Conservation (phyloP, 2,113 vertebrate genomes). For the Micromys minutus region DNA sequence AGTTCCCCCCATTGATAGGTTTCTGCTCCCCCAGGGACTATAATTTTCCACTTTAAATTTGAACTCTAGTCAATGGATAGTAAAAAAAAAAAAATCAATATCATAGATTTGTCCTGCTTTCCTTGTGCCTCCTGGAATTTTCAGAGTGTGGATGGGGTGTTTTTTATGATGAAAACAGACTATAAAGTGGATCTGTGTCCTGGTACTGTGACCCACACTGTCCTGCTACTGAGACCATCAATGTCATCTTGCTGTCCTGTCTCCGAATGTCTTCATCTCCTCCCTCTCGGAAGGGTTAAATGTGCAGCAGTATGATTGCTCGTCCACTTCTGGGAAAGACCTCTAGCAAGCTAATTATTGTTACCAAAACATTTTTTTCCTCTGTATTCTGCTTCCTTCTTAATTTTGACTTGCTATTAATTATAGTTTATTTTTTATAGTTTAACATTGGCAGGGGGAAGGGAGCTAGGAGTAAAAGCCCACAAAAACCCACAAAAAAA, state of each 20-base stretch:
- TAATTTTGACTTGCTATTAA: conserved; percentile 44
- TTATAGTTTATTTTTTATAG: not conserved
- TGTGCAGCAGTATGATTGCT: not conserved
- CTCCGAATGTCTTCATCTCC: not conserved
- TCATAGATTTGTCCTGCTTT: conserved; percentile 74
- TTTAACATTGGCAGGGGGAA: not conserved
- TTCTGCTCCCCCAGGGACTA: conserved; percentile 70
- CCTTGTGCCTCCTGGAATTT: conserved; percentile 69
- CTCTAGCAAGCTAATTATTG: not conserved
- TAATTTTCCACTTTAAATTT: conserved; percentile 81
- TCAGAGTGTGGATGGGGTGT: conserved; percentile 46
- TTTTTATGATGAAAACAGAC: conserved; percentile 70
- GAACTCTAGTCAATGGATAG: conserved; percentile 75
- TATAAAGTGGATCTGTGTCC: conserved; percentile 53
- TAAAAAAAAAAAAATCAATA: conserved; percentile 79
- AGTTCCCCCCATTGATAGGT: conserved; percentile 69
- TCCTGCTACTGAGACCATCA: not conserved
- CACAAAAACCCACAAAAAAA: not conserved
- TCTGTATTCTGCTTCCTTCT: not conserved
- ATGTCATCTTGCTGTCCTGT: no score
- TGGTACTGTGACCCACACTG: conserved; percentile 29
- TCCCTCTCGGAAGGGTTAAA: rapidly evolving
- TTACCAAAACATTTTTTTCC: not conserved
- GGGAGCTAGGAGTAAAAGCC: not conserved
- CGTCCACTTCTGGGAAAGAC: not conserved